A percentile compares a stretch with the other conserved stretches of the same genome.
These are phyloP conservation scores for Aphaenogaster floridana DNA, from an alignment of 1,140 invertebrate species.

Conservation along the genomic window DNA sequence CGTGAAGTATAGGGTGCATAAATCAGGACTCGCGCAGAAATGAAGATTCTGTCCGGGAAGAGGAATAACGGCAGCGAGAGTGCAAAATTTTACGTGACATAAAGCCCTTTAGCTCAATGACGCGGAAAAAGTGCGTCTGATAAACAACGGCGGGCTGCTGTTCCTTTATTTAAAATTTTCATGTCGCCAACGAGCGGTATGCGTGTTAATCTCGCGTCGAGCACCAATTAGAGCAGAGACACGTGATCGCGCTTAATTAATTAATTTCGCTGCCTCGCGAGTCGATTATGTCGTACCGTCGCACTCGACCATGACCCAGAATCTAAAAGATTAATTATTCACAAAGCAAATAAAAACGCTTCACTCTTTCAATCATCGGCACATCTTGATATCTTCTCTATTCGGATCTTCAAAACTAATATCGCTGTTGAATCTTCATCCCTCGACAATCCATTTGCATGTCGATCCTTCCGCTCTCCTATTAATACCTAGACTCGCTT, in stretches of 20 bases:
- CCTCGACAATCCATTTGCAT: not conserved
- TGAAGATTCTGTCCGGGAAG: conserved; percentile 58
- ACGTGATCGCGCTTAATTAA: conserved; percentile 54
- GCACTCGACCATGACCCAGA: conserved; percentile 35
- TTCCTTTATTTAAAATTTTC: conserved; percentile 28
- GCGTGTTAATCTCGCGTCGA: conserved; percentile 4
- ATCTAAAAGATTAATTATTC: conserved; percentile 19
- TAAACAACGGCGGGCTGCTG: conserved; percentile 28
- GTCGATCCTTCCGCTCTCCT: conserved; percentile 10
- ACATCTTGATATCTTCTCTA: not conserved
- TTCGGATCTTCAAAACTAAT: not conserved
- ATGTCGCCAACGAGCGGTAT: not conserved
- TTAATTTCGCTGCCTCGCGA: conserved; percentile 32
- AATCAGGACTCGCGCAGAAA: conserved; percentile 61
- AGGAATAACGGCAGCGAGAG: conserved; percentile 33
- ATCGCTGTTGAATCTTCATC: not conserved
- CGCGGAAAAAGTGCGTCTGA: conserved; percentile 31
- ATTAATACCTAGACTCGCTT: not conserved
- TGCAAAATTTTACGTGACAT: conserved; percentile 47
- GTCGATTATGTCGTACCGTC: conserved; percentile 12
- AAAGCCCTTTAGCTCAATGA: conserved; percentile 19
- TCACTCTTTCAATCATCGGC: conserved; percentile 11
- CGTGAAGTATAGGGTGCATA: conserved; percentile 23
- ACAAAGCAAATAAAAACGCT: not conserved
- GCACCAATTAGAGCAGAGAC: conserved; percentile 16